phyloP scores from a whole-genome alignment of 2,113 vertebrate species.

The Larimichthys crocea region DNA sequence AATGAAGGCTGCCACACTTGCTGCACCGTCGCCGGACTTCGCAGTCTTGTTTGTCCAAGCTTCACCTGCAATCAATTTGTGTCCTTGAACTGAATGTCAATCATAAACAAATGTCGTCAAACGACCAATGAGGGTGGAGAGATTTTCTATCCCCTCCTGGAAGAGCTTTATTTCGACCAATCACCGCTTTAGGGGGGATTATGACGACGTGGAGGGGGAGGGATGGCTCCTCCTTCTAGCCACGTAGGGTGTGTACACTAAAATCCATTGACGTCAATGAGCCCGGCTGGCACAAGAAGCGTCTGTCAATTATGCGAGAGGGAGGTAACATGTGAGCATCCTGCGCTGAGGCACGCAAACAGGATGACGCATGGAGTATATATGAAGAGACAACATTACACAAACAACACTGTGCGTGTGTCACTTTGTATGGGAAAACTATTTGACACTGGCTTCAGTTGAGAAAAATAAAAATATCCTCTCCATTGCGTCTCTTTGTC shows the following conservation, averaged over 20 bases:
- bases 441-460: no score
- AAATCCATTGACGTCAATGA: constrained; percentile 81
- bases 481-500: no score
- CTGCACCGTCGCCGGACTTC: not conserved
- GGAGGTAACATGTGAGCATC: constrained; percentile 45
- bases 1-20: not conserved
- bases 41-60: not conserved
- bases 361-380: constrained; percentile 54
- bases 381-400: no score
- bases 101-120: constrained; percentile 3
- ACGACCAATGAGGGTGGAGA: constrained; percentile 22
- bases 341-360: constrained; percentile 19
- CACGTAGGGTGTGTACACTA: constrained; percentile 56
- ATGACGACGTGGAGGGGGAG: no score
- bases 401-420: no score
- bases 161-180: constrained; percentile 29
- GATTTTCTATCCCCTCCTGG: not conserved
- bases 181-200: not conserved
- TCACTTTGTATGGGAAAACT: no score
- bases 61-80: constrained; percentile 14
- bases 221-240: constrained; percentile 22
- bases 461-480: no score
- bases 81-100: constrained; percentile 21
- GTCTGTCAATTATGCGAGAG: constrained; percentile 28
- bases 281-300: constrained; percentile 21